Base-by-base conservation (phyloP, 2,888 invertebrate genomes). In the Melanophora roralis region DNA sequence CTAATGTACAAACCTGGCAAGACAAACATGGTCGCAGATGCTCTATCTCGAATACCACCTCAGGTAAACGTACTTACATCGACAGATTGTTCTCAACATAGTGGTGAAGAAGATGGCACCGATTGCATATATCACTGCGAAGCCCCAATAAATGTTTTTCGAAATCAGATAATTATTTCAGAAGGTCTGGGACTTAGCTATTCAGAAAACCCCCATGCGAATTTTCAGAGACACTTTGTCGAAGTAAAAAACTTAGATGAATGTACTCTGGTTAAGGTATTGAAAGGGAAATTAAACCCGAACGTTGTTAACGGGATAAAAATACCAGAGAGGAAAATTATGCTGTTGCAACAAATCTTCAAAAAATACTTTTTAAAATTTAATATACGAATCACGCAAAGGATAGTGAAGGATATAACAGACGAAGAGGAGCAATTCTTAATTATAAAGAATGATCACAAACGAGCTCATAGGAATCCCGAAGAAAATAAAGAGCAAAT, bases 1-100 rank as follows among this genome's bases (percentile, higher is more conserved):
- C 19, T 82, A 11, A 38, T 53, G 12, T 78, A 78, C 40, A 78
- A 64, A 43, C 69, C 78, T 5, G 65, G 80, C 0, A 76, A 74
- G 21, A 67, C 69, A 9, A 79, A 77, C 32, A 8, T 64, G 1
- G 75, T 81, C 0, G 79, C 74, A 3, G 55, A 65, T 8, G 57
- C 76, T 3, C 60, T 74, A 6, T 79, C 75, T 7, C 8, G 53
- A 21, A 0, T 76, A 53, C 45, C 27, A 9, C n/a, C 38, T n/a
- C 3, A 51, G 1, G 51, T 51, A 8, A 51, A 51, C 14, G 51
- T 51, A 19, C 27, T 51, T 2, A 51, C 32, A 7, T 3, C 14
- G 32, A 8, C 51, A 51, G 32, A 32, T 11, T 51, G 32, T 19
- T 51, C 14, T 14, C 51, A 51, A 51, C 32, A 51, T 19, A 51